Evolutionary conservation across 2,888 invertebrate genomes (phyloP), one percentile per base, ranked within the genome.

Genomic region (Sinotaia quadrata): DNA sequence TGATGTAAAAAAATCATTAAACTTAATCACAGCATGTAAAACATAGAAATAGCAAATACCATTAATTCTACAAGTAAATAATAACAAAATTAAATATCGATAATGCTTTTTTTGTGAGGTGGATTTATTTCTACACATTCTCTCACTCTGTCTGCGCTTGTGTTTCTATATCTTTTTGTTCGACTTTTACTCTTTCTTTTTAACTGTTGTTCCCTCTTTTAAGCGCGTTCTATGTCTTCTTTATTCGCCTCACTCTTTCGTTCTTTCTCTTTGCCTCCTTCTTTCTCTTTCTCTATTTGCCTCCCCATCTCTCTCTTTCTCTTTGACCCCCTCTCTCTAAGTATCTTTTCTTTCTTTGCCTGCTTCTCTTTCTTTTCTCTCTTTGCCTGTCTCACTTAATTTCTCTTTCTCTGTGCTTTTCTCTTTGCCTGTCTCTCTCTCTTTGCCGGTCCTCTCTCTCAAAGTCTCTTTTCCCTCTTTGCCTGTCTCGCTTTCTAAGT

Each of bases 281-380:
- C 37, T 10, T n/a, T 31, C 24, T 24, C 37, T 36, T 34, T 10
- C 18, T 24, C 37, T n/a, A n/a, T 8, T 4, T 29, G 18, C 31
- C 21, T 29, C 29, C 21, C 24, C 31, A 18, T 57, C 34, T 57
- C 36, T n/a, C n/a, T 29, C 33, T 5, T 24, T 34, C 29, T 33
- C 33, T n/a, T 24, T 34, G 21, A 24, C 33, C 24, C 36, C 12
- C 33, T 33, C 29, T 29, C 24, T 10, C 29, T 29, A 36, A 4
- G 4, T 15, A 36, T 8, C 21, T 29, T n/a, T 10, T 56, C 34
- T 56, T 10, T 34, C 21, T n/a, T 24, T 56, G 21, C 36, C 37
- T 37, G 37, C 33, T 29, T 58, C 58, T 58, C 37, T 37, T 29
- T 24, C 58, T 58, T 21, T 37, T 57, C 33, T 57, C 58, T 58